Percentiles rank a stretch among this genome's conserved stretches.
Evolutionary conservation across 1,140 invertebrate genomes (phyloP).

Genomic region (Drosophila nigrodunni): DNA sequence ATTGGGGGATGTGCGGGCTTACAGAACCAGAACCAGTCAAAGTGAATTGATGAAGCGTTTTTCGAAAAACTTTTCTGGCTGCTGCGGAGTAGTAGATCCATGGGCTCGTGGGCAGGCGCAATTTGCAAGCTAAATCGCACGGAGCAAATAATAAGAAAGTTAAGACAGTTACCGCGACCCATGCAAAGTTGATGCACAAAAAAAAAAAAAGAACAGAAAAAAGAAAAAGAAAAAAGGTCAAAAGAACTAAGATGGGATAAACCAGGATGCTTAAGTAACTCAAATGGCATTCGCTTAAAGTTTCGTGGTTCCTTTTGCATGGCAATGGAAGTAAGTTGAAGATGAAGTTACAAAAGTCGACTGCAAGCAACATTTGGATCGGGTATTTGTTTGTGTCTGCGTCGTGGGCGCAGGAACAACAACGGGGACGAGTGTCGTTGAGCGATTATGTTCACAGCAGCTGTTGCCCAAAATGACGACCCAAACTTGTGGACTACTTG

Average conservation of each 20-base stretch:
- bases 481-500: neutral
- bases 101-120: constrained; percentile 31
- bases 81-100: constrained; percentile 22
- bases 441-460: constrained; percentile 59
- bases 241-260: constrained; percentile 75
- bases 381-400: constrained; percentile 52
- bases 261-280: constrained; percentile 68
- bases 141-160: constrained; percentile 59
- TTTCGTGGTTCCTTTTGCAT: constrained; percentile 35
- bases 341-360: constrained; percentile 51
- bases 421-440: constrained; percentile 37
- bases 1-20: constrained; percentile 32
- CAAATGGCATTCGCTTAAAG: constrained; percentile 72
- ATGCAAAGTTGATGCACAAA: constrained; percentile 57
- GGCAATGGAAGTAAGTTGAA: constrained; percentile 35
- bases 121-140: constrained; percentile 58
- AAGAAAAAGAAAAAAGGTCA: constrained; percentile 66
- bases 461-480: constrained; percentile 36
- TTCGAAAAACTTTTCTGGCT: constrained; percentile 63
- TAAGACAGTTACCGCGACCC: constrained; percentile 49
- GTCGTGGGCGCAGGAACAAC: neutral
- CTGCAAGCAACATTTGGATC: constrained; percentile 35
- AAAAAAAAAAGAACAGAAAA: constrained; percentile 7
- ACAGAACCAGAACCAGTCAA: constrained; percentile 65
- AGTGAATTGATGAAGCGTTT: constrained; percentile 79